Conservation (phyloP, 2,113 vertebrate species). For the Eublepharis macularius region DNA sequence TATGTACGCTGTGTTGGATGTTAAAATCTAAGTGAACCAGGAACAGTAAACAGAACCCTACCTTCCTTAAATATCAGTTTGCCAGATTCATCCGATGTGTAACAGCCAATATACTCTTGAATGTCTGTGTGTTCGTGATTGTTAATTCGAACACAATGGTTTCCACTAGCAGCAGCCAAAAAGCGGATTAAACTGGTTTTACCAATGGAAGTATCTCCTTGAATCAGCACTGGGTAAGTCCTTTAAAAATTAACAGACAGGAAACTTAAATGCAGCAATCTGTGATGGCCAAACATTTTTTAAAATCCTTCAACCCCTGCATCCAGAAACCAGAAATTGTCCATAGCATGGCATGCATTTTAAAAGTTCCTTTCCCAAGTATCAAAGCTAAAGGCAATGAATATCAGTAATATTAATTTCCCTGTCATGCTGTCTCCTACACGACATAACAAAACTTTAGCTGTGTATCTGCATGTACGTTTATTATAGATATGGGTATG, state of each 20-base stretch:
- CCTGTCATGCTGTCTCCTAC: neutral
- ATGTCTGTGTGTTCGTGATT: slow-evolving; percentile 99
- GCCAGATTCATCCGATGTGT: slow-evolving; percentile 87
- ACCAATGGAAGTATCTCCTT: slow-evolving; percentile 96
- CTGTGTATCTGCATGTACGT: too few species aligned
- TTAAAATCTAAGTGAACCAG: neutral
- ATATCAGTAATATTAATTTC: neutral
- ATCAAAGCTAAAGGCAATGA: neutral
- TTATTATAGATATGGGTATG: too few species aligned
- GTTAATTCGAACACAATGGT: slow-evolving; percentile 96
- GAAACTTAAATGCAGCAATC: neutral
- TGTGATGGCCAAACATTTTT: neutral
- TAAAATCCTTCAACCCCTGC: neutral
- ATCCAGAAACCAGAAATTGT: neutral
- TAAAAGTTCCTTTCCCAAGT: neutral
- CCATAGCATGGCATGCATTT: too few species aligned
- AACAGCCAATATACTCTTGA: slow-evolving; percentile 98
- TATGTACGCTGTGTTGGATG: neutral
- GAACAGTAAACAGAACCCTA: neutral
- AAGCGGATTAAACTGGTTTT: slow-evolving; percentile 96
- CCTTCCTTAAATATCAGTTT: slow-evolving; percentile 92
- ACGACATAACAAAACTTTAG: neutral
- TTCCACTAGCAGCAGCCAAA: slow-evolving; percentile 91
- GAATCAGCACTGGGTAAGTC: slow-evolving; percentile 91
- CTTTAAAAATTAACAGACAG: slow-evolving; percentile 68